Evolutionary conservation across 2,113 vertebrate species (phyloP).

Genomic region (Brachionichthys hirsutus): DNA sequence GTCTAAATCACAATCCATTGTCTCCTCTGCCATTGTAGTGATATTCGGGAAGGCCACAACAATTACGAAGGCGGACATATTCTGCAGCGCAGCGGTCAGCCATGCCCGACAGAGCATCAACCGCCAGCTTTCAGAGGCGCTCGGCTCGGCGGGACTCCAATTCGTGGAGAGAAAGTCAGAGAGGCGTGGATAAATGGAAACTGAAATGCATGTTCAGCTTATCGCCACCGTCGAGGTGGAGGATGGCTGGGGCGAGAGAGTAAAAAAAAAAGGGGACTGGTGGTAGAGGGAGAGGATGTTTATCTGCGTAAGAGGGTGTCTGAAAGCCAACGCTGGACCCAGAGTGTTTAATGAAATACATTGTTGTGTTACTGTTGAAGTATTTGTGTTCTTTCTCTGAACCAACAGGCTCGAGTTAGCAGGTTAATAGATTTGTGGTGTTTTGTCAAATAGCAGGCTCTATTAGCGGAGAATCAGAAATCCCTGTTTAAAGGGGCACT

Average conservation of each 20-base stretch:
- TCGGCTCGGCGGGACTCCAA: slow-evolving; percentile 15
- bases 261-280: slow-evolving; percentile 36
- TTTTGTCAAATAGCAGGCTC: slow-evolving; percentile 10
- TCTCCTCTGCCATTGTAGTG: slow-evolving; percentile 5
- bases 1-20: slow-evolving; percentile 19
- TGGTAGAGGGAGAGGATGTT: slow-evolving; percentile 12
- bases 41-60: slow-evolving; percentile 11
- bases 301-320: slow-evolving; percentile 1
- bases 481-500: slow-evolving; percentile 33
- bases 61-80: slow-evolving; percentile 46
- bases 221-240: slow-evolving; percentile 36
- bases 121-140: slow-evolving; percentile 32
- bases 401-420: not conserved
- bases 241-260: slow-evolving; percentile 2
- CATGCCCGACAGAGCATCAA: slow-evolving; percentile 30
- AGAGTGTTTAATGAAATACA: not conserved
- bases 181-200: slow-evolving; percentile 62
- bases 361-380: not conserved
- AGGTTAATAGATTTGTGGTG: slow-evolving; percentile 9
- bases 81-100: slow-evolving; percentile 36
- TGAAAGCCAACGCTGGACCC: not conserved
- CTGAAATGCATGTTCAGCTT: slow-evolving; percentile 66
- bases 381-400: not conserved
- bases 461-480: slow-evolving; percentile 26
- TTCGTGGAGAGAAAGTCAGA: slow-evolving; percentile 61